Evolutionary conservation across 1,140 invertebrate species (phyloP).

Genomic region (Parapsyche elsis): DNA sequence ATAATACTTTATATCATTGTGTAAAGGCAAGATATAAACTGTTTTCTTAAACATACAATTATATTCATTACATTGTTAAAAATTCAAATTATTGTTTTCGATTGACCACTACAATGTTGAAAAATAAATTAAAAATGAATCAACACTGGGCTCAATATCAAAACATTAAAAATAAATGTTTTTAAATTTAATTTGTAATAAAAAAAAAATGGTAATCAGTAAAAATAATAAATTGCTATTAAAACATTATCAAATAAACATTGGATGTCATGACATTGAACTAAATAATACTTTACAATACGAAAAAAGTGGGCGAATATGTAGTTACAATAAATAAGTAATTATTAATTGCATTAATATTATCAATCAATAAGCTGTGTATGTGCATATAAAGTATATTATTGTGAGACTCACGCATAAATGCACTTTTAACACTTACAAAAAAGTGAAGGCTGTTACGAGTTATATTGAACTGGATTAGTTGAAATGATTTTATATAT

Average conservation of each 20-base stretch:
- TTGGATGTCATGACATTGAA: too few relatives aligned
- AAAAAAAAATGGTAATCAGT: too few relatives aligned
- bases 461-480: neutral
- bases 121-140: slow-evolving; percentile 23
- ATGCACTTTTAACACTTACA: neutral
- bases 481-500: neutral
- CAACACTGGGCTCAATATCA: slow-evolving; percentile 18
- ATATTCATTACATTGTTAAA: slow-evolving; percentile 20
- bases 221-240: too few relatives aligned
- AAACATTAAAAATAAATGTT: slow-evolving; percentile 23
- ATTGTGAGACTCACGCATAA: too few relatives aligned
- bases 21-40: slow-evolving; percentile 56
- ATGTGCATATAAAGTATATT: too few relatives aligned
- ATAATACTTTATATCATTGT: slow-evolving; percentile 56
- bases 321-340: too few relatives aligned
- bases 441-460: neutral
- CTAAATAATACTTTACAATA: too few relatives aligned
- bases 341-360: too few relatives aligned
- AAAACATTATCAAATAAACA: too few relatives aligned
- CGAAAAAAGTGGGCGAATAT: too few relatives aligned
- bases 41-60: neutral
- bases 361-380: too few relatives aligned
- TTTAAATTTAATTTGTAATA: too few relatives aligned
- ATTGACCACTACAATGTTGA: neutral
- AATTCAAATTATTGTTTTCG: neutral